Evolutionary conservation across 2,797 vertebrate species (phyloP), one percentile per base, ranked within the genome.

Genomic region (Acrossocheilus fasciatus): DNA sequence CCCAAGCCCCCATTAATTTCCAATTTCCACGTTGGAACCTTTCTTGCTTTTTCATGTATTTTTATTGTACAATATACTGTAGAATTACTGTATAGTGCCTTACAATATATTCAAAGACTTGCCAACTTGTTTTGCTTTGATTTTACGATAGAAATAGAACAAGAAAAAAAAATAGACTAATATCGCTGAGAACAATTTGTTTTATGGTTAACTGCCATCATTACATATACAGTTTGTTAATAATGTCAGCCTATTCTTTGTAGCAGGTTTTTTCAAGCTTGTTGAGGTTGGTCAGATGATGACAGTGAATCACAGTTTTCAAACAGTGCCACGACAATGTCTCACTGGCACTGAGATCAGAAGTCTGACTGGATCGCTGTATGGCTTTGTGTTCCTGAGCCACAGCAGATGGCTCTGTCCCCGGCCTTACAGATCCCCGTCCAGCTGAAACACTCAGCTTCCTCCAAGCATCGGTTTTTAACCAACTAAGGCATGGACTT

Each of bases 291-390:
- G 79, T 36, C 64, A 50, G 62, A 52, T 52, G 45, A 50, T 2
- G 64, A 69, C 12, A 68, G 20, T 69, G 64, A 81, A 39, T 81
- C 79, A 81, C 62, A 69, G 62, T 50, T 52, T 81, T 81, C 26
- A 69, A 81, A 59, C 75, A 15, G 30, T 81, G 79, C 43, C 43
- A 68, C 43, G 68, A 68, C 45, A 69, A 45, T 52, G 45, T 81
- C 59, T 80, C 43, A 23, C 23, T 81, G 62, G 64, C 62, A 81
- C 57, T 30, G 77, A 79, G 23, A 43, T 79, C 77, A 79, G 39
- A 62, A 57, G 75, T 77, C 34, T 77, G 50, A 57, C 50, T 77
- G 18, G 34, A 77, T 57, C 75, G 36, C 75, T 77, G 52, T 39
- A 57, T 77, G 75, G 36, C 52, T 77, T 59, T 77, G 34, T 59